Evolutionary conservation across 2,113 vertebrate genomes (phyloP).

Genomic region (Xenopus laevis): DNA sequence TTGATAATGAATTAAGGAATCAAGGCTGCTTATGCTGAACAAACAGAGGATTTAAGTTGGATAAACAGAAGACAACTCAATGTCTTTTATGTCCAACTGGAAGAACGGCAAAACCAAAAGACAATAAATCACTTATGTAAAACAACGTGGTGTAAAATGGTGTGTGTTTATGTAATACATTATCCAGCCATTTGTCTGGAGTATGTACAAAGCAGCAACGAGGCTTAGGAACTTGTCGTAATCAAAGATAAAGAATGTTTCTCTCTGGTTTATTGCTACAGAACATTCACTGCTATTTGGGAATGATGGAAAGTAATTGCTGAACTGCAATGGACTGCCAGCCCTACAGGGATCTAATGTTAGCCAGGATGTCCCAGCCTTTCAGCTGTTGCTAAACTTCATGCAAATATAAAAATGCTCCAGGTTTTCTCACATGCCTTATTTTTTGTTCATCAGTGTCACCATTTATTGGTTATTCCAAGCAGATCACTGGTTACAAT

Average conservation of each 20-base stretch:
- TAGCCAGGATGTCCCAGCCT: too few relatives aligned
- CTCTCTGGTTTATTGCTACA: conserved; percentile 45
- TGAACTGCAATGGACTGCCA: too few relatives aligned
- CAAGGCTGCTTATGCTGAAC: conserved; percentile 72
- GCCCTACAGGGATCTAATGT: too few relatives aligned
- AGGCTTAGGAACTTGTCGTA: conserved; percentile 53
- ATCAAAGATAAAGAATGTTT: conserved; percentile 53
- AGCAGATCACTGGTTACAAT: too few relatives aligned
- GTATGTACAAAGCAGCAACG: conserved; percentile 62
- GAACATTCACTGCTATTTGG: too few relatives aligned
- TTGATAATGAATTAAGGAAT: conserved; percentile 72
- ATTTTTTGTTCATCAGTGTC: too few relatives aligned
- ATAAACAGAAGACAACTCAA: conserved; percentile 71
- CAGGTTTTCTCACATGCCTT: too few relatives aligned
- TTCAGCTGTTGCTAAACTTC: too few relatives aligned
- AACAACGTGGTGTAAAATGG: conserved; percentile 69
- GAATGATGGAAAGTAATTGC: conserved; percentile 50
- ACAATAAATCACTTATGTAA: conserved; percentile 70
- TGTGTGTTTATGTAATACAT: conserved; percentile 76
- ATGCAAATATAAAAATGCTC: too few relatives aligned
- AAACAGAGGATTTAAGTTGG: conserved; percentile 80
- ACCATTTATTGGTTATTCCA: too few relatives aligned
- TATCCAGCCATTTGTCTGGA: conserved; percentile 69
- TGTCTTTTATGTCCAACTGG: conserved; percentile 74
- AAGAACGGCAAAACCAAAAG: conserved; percentile 66